Evolutionary conservation across 1,140 invertebrate species (phyloP).

Genomic region (Episyrphus balteatus): DNA sequence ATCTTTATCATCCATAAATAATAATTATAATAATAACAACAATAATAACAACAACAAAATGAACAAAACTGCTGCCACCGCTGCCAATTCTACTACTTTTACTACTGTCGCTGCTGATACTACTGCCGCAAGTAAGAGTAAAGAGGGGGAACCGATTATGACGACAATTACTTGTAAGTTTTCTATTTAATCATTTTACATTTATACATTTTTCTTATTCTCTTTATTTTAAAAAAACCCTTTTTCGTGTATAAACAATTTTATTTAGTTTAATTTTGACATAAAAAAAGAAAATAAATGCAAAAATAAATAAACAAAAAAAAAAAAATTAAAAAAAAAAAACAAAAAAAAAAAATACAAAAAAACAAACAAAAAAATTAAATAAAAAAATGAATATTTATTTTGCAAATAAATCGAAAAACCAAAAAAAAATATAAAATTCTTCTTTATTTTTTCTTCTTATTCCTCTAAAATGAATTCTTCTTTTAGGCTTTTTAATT

Average conservation of each 20-base stretch:
- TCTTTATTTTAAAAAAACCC: conserved; percentile 1
- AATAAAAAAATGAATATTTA: conserved; percentile 1
- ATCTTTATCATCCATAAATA: neutral
- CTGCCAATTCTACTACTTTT: conserved; percentile 20
- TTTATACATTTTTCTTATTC: conserved; percentile 4
- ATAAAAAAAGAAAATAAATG: conserved; percentile 1
- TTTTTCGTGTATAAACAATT: conserved; percentile 1
- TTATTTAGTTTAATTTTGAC: conserved; percentile 1
- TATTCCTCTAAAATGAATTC: neutral
- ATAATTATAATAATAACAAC: neutral
- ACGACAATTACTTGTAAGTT: conserved; percentile 37
- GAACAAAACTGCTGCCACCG: conserved; percentile 28
- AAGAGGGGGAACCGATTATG: conserved; percentile 9
- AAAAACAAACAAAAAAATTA: neutral
- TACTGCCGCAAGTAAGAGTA: conserved; percentile 3
- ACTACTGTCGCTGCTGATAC: conserved; percentile 9
- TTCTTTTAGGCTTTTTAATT: neutral
- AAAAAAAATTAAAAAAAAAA: too few species aligned
- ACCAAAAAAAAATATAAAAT: neutral
- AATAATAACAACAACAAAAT: conserved; percentile 1
- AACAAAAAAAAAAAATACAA: neutral
- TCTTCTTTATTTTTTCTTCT: neutral
- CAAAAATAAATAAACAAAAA: neutral
- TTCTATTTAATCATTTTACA: conserved; percentile 12
- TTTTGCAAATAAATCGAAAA: neutral